phyloP scores from a whole-genome alignment of 1,140 invertebrate genomes.

The Diachasmimorpha longicaudata region DNA sequence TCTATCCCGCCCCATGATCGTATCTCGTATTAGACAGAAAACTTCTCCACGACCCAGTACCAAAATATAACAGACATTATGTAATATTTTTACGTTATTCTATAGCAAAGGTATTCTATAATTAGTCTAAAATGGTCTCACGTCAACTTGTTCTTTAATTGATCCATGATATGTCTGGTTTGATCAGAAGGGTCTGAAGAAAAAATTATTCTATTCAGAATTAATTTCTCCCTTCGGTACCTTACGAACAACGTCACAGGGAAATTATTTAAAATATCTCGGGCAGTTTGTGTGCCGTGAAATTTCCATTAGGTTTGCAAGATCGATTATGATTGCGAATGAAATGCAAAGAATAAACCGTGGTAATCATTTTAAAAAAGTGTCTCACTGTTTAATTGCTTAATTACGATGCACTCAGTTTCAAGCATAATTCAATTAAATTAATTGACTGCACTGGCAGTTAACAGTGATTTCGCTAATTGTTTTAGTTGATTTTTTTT shows the following conservation, averaged over 20 bases:
- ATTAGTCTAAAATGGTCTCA: no score
- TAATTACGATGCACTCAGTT: neutral
- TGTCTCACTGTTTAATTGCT: neutral
- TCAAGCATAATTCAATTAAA: neutral
- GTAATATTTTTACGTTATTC: no score
- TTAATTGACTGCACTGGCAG: neutral
- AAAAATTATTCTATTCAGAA: no score
- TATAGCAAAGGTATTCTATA: no score
- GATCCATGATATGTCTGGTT: no score
- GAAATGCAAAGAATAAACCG: neutral
- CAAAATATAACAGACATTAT: no score
- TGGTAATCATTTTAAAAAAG: neutral
- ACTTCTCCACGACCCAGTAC: no score
- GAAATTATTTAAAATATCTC: constrained; percentile 59
- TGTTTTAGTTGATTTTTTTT: neutral
- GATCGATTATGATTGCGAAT: constrained; percentile 24
- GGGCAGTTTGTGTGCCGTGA: constrained; percentile 31
- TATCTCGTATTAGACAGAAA: no score
- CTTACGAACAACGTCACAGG: constrained; percentile 30
- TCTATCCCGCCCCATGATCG: no score
- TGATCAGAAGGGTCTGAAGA: no score
- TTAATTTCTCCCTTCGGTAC: constrained; percentile 10
- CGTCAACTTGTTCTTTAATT: no score
- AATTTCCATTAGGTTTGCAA: constrained; percentile 13
- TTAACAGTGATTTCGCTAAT: neutral